phyloP scores from a whole-genome alignment of 2,888 invertebrate species.

The Aphrophora alni region DNA sequence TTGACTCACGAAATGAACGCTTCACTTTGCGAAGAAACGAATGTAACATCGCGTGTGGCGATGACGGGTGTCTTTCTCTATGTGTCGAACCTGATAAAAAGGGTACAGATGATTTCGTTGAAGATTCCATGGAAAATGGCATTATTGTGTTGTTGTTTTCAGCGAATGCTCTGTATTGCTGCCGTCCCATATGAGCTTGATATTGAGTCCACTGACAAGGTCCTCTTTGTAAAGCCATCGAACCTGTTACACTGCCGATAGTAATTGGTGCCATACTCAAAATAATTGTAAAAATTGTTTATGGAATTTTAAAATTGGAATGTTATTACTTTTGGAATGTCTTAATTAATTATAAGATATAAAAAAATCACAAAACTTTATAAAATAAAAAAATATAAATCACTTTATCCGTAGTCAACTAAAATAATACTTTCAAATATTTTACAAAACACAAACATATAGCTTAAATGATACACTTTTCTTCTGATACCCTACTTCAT shows the following conservation, averaged over 20 bases:
- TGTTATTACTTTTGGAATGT: background rate
- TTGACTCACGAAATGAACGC: slow-evolving; percentile 38
- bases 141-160: slow-evolving; percentile 22
- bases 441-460: background rate
- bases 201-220: slow-evolving; percentile 37
- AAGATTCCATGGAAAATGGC: slow-evolving; percentile 22
- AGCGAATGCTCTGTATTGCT: slow-evolving; percentile 28
- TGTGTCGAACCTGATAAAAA: slow-evolving; percentile 25
- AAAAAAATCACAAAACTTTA: background rate
- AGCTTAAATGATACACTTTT: background rate
- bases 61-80: slow-evolving; percentile 20
- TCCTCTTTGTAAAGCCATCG: slow-evolving; percentile 24
- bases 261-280: slow-evolving; percentile 31
- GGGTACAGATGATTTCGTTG: slow-evolving; percentile 15
- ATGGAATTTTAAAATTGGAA: background rate
- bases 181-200: slow-evolving; percentile 28
- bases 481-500: background rate
- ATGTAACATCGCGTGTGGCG: slow-evolving; percentile 38
- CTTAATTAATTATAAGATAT: background rate
- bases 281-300: background rate
- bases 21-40: slow-evolving; percentile 38
- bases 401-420: background rate
- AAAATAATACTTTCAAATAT: background rate
- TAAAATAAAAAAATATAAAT: background rate
- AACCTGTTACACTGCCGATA: slow-evolving; percentile 30